Evolutionary conservation across 2,888 invertebrate species (phyloP).

Genomic region (Thalpophila matura): DNA sequence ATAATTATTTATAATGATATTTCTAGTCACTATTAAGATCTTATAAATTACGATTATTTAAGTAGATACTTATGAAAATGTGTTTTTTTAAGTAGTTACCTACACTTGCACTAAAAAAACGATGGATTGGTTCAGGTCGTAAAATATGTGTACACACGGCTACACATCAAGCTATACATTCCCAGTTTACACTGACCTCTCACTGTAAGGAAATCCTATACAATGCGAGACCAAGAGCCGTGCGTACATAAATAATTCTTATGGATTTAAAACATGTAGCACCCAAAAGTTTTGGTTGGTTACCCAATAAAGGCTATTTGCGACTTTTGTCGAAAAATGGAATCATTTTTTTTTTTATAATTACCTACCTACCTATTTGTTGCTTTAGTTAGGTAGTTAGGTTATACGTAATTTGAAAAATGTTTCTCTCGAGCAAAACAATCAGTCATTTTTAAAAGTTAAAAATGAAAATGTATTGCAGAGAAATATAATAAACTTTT

Average conservation of each 20-base stretch:
- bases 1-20: conserved; percentile 76
- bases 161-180: too few relatives aligned
- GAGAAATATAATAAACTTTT: neutral
- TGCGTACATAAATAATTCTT: conserved; percentile 41
- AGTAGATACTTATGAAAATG: conserved; percentile 75
- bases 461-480: conserved; percentile 54
- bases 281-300: neutral
- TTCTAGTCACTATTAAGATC: conserved; percentile 82
- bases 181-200: too few relatives aligned
- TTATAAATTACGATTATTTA: conserved; percentile 81
- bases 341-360: too few relatives aligned
- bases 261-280: conserved; percentile 45
- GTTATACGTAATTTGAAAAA: conserved; percentile 5
- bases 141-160: too few relatives aligned
- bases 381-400: neutral
- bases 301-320: too few relatives aligned
- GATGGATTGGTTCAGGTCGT: conserved; percentile 58
- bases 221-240: too few relatives aligned
- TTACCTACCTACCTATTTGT: neutral
- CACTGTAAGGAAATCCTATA: too few relatives aligned
- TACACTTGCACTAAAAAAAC: conserved; percentile 69
- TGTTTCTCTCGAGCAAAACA: conserved; percentile 7
- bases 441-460: conserved; percentile 50
- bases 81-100: conserved; percentile 77
- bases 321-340: too few relatives aligned